Base-by-base conservation (phyloP, 2,888 invertebrate species). In the Norana najaformis region DNA sequence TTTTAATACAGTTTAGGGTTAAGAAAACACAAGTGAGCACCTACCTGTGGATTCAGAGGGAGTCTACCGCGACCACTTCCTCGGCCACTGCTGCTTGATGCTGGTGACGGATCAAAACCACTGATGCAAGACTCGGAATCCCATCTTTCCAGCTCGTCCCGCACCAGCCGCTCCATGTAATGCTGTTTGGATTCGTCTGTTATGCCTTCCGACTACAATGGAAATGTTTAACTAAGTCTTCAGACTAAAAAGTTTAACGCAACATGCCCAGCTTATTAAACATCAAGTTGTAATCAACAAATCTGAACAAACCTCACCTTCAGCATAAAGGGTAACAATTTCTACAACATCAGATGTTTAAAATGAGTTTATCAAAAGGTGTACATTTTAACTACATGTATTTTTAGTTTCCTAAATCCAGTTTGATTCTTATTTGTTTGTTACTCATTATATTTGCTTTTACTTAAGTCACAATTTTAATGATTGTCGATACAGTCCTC, bases 131-230 rank as follows among this genome's bases (percentile, higher is more conserved):
- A 91, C 91, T 95, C 94, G 30, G 94, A 94, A 92, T 95, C 95
- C 94, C 94, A 95, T 89, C 94, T 92, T 91, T 95, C 95, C 91
- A 95, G 92, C 91, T 95, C 95, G 91, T 95, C 95, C 90, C 95
- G 91, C 30, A 95, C 95, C 91, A 95, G 92, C 91, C 93, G 93
- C 92, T 95, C 95, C 94, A 95, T 95, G 91, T 95, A 95, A 91
- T 94, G 94, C 90, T 95, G 92, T 92, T 95, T 95, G 90, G 93
- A 93, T 91, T 94, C 95, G 91, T 95, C 95, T 89, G 94, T 93
- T 88, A 93, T 93, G 16, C 94, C 94, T 91, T 94, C 94, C 88
- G 94, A 93, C 94, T 94, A 69, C 30, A 69, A 69, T n/a, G 69
- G 30, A 69, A 0, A 69, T 11, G n/a, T 69, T 69, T n/a, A 69